A percentile compares a stretch with the other conserved stretches of the same genome.
phyloP scores from a whole-genome alignment of 2,113 vertebrate species.

The Plotosus lineatus region DNA sequence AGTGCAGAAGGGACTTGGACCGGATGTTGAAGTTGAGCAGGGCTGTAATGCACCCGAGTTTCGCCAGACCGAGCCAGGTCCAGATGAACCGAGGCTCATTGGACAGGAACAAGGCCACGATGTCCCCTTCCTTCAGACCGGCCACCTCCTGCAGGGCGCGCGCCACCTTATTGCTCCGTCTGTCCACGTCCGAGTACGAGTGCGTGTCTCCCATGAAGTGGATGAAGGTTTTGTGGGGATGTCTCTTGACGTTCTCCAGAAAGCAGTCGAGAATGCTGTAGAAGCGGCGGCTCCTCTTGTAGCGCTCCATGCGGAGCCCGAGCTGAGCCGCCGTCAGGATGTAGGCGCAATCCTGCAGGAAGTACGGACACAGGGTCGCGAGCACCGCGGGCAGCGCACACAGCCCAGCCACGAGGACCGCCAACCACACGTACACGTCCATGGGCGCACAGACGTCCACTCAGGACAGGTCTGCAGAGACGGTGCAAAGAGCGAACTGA shows the following conservation, averaged over 20 bases:
- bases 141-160: conserved; percentile 64
- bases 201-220: conserved; percentile 67
- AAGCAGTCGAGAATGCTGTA: conserved; percentile 76
- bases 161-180: conserved; percentile 71
- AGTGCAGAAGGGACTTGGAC: conserved; percentile 75
- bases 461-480: too few species aligned
- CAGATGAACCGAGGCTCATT: conserved; percentile 76
- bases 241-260: conserved; percentile 60
- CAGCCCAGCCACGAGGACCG: conserved; percentile 53
- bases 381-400: conserved; percentile 58
- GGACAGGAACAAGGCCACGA: conserved; percentile 72
- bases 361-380: conserved; percentile 61
- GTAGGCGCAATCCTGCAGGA: conserved; percentile 62
- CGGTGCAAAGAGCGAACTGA: too few species aligned
- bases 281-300: conserved; percentile 60
- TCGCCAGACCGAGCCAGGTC: conserved; percentile 76
- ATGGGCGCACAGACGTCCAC: neutral
- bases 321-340: conserved; percentile 46
- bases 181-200: conserved; percentile 71
- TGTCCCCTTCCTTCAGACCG: conserved; percentile 68
- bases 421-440: conserved; percentile 63
- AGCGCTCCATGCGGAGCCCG: conserved; percentile 44
- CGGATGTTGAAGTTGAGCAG: conserved; percentile 80
- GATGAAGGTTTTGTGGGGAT: conserved; percentile 70
- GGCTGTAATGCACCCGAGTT: conserved; percentile 74